Evolutionary conservation across 2,888 invertebrate genomes (phyloP), one percentile per base, ranked within the genome.

Genomic region (Noctua comes): DNA sequence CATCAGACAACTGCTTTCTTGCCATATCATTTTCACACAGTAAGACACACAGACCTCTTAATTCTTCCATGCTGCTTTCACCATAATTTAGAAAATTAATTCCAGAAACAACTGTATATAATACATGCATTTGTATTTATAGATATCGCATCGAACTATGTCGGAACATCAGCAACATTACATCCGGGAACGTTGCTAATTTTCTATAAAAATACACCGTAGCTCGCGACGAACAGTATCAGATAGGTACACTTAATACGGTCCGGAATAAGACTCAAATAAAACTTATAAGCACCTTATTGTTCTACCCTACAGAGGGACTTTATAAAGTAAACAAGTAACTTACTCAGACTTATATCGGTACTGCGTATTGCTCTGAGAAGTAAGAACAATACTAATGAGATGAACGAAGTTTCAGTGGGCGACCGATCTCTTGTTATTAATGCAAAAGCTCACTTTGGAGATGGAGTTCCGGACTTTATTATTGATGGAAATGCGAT

Each of bases 361-460:
- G 36, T 65, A 75, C 48, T 36, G 70, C 46, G 73, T 68, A 82
- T 70, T 76, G 51, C 46, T 65, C 46, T 36, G 2, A 31, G 18
- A 66, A 82, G 68, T 66, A 69, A 31, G 62, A 76, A 64, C 73
- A 73, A 71, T 62, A 66, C 27, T 84, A 84, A 80, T 81, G 11
- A 46, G 64, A 68, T 73, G 36, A 76, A 24, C 8, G 1, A 80
- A 76, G 57, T 76, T 73, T 46, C 21, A 57, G 21, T 27, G 46
- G 54, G 21, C 18, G n/a, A 57, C 70, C 51, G 48, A 83, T 40
- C 27, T 64, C 18, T 43, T 43, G 21, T 74, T 84, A 81, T 48
- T 76, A 69, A 77, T 85, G 46, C 70, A 81, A 24, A 36, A 73
- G n/a, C 11, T 36, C 70, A 73, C 72, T 80, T 84, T 48, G 40